Percentiles rank a stretch among this genome's conserved stretches.
These are phyloP conservation scores for Corydoras maculifer DNA, from an alignment of 2,113 vertebrate species.

Conservation along the genomic window DNA sequence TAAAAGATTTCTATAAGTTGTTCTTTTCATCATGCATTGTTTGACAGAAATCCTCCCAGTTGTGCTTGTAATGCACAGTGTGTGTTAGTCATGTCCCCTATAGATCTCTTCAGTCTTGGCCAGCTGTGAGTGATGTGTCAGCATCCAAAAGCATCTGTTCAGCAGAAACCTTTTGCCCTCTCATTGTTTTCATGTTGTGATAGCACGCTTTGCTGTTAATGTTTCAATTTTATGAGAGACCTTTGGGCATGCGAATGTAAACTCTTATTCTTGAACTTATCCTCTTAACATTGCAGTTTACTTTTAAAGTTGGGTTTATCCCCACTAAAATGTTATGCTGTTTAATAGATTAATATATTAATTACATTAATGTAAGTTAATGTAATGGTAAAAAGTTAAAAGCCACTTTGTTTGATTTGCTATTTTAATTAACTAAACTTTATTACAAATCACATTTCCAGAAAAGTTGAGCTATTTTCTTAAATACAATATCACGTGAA, in stretches of 20 bases:
- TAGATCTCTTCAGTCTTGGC: conserved; percentile 23
- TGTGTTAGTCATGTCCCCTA: conserved; percentile 6
- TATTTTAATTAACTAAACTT: not conserved
- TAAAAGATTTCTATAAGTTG: too few relatives aligned
- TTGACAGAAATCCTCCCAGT: not conserved
- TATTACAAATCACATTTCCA: too few relatives aligned
- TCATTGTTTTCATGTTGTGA: conserved; percentile 38
- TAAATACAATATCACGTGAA: too few relatives aligned
- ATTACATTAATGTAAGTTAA: too few relatives aligned
- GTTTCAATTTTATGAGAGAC: conserved; percentile 5
- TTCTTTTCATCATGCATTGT: too few relatives aligned
- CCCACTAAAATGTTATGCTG: too few relatives aligned
- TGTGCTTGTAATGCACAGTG: conserved; percentile 2
- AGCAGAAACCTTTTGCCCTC: conserved; percentile 33
- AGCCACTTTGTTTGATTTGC: not conserved
- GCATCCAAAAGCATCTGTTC: conserved; percentile 32
- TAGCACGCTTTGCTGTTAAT: conserved; percentile 1
- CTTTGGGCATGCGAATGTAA: not conserved
- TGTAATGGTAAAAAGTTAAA: too few relatives aligned
- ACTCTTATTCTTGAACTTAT: not conserved
- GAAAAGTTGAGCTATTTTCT: too few relatives aligned
- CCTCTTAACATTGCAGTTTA: too few relatives aligned
- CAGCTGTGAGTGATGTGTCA: conserved; percentile 32
- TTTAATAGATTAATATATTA: too few relatives aligned
- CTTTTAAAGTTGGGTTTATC: too few relatives aligned